Conservation (phyloP, 1,140 invertebrate genomes). For the Trichogramma pretiosum region DNA sequence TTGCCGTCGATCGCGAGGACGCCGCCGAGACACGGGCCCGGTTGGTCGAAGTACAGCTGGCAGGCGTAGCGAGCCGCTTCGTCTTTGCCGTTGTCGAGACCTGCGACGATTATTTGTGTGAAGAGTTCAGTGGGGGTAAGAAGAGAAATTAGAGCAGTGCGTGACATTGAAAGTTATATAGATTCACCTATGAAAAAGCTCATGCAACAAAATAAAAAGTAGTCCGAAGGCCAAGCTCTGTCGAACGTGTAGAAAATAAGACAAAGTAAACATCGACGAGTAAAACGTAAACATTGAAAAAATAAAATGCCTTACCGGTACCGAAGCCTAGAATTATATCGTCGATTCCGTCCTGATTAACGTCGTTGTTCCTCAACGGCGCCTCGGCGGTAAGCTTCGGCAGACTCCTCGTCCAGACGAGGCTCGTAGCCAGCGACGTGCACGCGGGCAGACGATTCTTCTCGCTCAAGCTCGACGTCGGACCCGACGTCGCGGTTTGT, state of each 20-base stretch:
- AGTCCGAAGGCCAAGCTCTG: slow-evolving; percentile 22
- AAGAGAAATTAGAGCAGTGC: too few relatives aligned
- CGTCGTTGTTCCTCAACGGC: slow-evolving; percentile 60
- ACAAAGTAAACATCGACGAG: slow-evolving; percentile 15
- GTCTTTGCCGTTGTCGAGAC: slow-evolving; percentile 33
- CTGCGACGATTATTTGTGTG: slow-evolving; percentile 22
- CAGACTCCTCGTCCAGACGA: slow-evolving; percentile 65
- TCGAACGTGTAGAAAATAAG: slow-evolving; percentile 21
- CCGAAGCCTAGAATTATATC: slow-evolving; percentile 76
- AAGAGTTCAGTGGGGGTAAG: too few relatives aligned
- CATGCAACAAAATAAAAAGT: slow-evolving; percentile 6
- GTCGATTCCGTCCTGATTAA: slow-evolving; percentile 63
- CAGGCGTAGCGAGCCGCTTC: slow-evolving; percentile 47
- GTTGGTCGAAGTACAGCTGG: slow-evolving; percentile 56
- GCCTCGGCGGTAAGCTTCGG: slow-evolving; percentile 70
- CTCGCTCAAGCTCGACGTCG: slow-evolving; percentile 52
- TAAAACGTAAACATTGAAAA: slow-evolving; percentile 11
- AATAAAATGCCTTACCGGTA: slow-evolving; percentile 57
- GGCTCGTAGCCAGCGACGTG: slow-evolving; percentile 56
- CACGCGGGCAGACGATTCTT: slow-evolving; percentile 51
- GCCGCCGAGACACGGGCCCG: slow-evolving; percentile 64
- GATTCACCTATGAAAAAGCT: slow-evolving; percentile 9
- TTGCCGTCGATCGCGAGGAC: slow-evolving; percentile 66
- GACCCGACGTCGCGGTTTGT: slow-evolving; percentile 54
- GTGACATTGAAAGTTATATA: too few relatives aligned